A percentile compares a stretch with the other conserved stretches of the same genome.
Evolutionary conservation across 2,113 vertebrate genomes (phyloP).

Genomic region (Platysteira castanea): DNA sequence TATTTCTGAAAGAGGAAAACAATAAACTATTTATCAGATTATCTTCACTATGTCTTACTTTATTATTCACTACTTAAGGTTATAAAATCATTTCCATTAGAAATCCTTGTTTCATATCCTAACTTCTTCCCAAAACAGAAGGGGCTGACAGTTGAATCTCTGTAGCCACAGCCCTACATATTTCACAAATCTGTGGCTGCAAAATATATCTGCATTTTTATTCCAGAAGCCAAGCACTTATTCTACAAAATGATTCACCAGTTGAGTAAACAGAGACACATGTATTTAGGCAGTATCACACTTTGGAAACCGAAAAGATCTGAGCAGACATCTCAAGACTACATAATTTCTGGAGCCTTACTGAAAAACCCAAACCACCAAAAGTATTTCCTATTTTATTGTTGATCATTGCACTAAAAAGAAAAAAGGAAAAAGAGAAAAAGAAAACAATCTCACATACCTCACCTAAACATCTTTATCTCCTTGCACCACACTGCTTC

Average conservation of each 20-base stretch:
- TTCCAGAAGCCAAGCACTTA: neutral
- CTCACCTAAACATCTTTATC: neutral
- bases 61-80: neutral
- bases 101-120: neutral
- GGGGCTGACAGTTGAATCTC: neutral
- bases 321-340: neutral
- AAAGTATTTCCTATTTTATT: neutral
- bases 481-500: neutral
- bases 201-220: neutral
- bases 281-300: neutral
- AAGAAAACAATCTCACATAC: neutral
- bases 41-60: neutral
- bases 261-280: neutral
- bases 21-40: neutral
- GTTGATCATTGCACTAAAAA: neutral
- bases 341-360: neutral
- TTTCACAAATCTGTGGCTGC: neutral
- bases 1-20: neutral
- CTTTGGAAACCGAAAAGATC: neutral
- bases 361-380: neutral
- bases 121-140: neutral
- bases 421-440: neutral
- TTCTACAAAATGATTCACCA: constrained; percentile 10
- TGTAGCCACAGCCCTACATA: neutral
- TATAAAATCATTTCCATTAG: neutral